These are phyloP conservation scores for Rhegmatorhina hoffmannsi DNA, from an alignment of 2,113 vertebrate species.

Conservation along the genomic window DNA sequence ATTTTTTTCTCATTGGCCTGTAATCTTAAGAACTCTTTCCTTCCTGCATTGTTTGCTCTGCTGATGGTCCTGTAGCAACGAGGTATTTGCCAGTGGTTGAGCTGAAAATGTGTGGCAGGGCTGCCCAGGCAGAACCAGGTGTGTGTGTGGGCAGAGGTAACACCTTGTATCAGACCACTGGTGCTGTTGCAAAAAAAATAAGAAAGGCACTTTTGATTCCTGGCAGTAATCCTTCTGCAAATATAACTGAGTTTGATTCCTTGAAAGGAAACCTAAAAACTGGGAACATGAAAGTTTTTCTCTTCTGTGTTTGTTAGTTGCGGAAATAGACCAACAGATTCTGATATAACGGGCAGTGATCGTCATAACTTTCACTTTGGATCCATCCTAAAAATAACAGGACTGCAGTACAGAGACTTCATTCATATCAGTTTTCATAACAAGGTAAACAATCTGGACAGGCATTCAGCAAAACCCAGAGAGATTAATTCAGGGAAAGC, in stretches of 20 bases:
- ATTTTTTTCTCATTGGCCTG: neutral
- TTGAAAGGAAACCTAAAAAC: neutral
- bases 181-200: neutral
- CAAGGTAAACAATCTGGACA: conserved; percentile 77
- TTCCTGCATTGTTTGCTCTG: neutral
- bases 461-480: neutral
- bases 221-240: neutral
- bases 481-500: neutral
- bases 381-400: conserved; percentile 89
- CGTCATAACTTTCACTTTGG: conserved; percentile 86
- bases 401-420: conserved; percentile 94
- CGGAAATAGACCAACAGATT: conserved; percentile 71
- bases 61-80: neutral
- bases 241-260: neutral
- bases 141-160: neutral
- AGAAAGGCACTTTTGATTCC: neutral
- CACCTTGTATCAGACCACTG: neutral
- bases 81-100: neutral
- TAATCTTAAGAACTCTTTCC: neutral
- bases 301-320: conserved; percentile 76
- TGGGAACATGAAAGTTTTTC: neutral
- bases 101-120: neutral
- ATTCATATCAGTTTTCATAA: conserved; percentile 95
- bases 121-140: neutral
- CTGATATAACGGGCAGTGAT: conserved; percentile 86